Evolutionary conservation across 2,888 invertebrate genomes (phyloP).

Genomic region (Tuta absoluta): DNA sequence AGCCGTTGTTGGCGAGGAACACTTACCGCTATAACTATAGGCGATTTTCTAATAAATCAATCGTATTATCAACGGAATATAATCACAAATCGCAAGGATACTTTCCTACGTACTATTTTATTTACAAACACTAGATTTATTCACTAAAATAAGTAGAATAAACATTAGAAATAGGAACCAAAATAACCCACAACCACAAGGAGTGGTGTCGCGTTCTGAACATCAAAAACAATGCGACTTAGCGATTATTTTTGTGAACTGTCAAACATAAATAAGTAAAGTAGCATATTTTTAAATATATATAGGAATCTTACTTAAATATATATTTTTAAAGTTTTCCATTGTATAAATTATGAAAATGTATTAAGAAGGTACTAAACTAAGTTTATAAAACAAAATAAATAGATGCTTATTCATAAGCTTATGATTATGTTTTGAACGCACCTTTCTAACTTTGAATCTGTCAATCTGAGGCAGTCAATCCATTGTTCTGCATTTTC

Average conservation of each 20-base stretch:
- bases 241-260: background rate
- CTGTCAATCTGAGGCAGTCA: conserved; percentile 42
- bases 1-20: conserved; percentile 35
- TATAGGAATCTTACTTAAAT: no score
- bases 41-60: background rate
- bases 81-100: conserved; percentile 22
- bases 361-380: background rate
- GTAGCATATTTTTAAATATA: background rate
- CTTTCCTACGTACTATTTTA: conserved; percentile 26
- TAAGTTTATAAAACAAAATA: background rate
- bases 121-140: conserved; percentile 7
- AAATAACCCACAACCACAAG: conserved; percentile 46
- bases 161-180: conserved; percentile 31
- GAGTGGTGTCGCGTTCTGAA: conserved; percentile 49
- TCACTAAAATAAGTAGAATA: conserved; percentile 32
- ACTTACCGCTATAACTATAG: conserved; percentile 47
- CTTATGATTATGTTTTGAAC: conserved; percentile 39
- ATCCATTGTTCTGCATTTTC: conserved; percentile 36
- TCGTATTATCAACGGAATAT: background rate
- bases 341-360: background rate
- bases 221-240: conserved; percentile 26
- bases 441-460: conserved; percentile 45
- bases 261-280: conserved; percentile 10
- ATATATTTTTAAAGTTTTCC: no score
- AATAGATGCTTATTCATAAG: background rate